Base-by-base conservation (phyloP, 2,113 vertebrate species). In the Nothocercus julius region DNA sequence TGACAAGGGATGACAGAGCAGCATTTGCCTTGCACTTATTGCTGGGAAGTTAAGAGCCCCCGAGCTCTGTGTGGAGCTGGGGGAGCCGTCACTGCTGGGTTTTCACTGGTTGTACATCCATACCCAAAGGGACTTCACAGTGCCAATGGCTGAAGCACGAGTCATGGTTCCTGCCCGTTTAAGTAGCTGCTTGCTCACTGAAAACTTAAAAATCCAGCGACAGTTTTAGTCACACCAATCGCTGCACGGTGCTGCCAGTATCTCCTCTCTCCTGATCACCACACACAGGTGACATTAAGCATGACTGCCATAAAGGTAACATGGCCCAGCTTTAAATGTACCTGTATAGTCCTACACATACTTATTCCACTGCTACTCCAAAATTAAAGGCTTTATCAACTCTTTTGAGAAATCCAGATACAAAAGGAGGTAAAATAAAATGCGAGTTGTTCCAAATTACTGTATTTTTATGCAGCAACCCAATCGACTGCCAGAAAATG, bases 151-250 rank as follows among this genome's bases (percentile, higher is more conserved):
- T 51, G 6, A 87, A 90, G 56, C 56, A 91, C 8, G 20, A 82
- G 56, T 36, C 62, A 34, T 7, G 1, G 28, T 40, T 88, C 36
- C 63, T 63, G 45, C 38, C 34, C 54, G 64, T 42, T 82, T 79
- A 69, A 62, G 74, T 40, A 64, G 38, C 21, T 73, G 69, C 84
- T 84, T 88, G 40, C 67, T 82, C 90, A 69, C 58, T 16, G 66
- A 87, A 93, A 73, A 53, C 62, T 92, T 82, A 90, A 90, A 93
- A 95, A 96, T 85, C 70, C 83, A 27, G 76, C 84, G 77, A 89
- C 90, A 77, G 93, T 95, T 82, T 63, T 42, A 89, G 88, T 6
- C 78, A 62, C 66, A 93, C 70, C 25, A 81, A 54, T 0, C 0
- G 32, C 62, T 85, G 51, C 64, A 40, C 84, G 78, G 84, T 73